Conservation (phyloP, 64 coral and sea anemone genomes). For the Acropora yongei region DNA sequence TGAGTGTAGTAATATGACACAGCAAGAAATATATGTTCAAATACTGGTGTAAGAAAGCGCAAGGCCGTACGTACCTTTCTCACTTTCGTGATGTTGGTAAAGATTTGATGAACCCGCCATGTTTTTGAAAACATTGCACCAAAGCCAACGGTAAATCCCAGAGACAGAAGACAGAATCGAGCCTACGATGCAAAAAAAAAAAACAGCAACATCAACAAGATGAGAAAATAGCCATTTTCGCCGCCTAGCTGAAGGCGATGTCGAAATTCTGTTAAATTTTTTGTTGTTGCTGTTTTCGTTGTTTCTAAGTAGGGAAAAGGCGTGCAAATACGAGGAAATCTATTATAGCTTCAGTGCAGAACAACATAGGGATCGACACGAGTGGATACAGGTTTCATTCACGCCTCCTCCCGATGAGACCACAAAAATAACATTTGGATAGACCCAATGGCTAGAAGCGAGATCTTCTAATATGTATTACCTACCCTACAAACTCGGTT, state of each 20-base stretch:
- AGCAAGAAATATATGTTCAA: no score
- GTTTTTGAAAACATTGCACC: conserved; percentile 97
- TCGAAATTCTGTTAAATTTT: not conserved
- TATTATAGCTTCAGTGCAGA: no score
- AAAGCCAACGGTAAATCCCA: conserved; percentile 88
- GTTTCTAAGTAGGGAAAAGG: no score
- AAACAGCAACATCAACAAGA: no score
- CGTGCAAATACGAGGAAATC: no score
- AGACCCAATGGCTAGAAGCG: no score
- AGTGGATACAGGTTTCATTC: no score
- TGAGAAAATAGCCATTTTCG: not conserved
- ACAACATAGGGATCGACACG: no score
- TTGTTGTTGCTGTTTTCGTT: no score
- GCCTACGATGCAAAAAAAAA: conserved; percentile 22
- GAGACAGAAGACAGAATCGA: conserved; percentile 73
- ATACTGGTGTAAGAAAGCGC: not conserved
- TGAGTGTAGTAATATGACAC: no score
- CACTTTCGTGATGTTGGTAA: conserved; percentile 87
- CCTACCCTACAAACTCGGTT: conserved; percentile 62
- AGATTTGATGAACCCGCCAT: conserved; percentile 92
- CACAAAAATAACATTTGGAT: not conserved
- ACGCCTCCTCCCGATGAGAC: not conserved
- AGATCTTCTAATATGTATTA: not conserved
- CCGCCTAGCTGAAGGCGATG: not conserved
- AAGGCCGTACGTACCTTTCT: conserved; percentile 62